Base-by-base conservation (phyloP, 2,797 vertebrate genomes). In the Podarcis lilfordi region DNA sequence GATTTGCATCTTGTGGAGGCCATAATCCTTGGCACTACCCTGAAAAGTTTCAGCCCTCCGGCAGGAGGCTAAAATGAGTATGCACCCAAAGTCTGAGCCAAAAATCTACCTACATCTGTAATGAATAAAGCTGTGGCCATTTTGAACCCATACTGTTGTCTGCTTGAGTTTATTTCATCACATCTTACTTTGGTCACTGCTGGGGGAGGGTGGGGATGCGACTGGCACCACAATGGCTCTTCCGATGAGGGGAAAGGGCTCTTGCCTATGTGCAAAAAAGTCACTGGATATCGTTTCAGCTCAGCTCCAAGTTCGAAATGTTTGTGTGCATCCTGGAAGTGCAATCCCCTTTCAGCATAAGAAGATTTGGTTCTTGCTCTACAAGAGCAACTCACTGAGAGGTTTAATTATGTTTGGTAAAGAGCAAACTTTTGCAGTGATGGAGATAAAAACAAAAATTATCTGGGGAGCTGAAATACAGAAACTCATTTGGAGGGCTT, bases 341-440 rank as follows among this genome's bases (percentile, higher is more conserved):
- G 4, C 15, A 86, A 35, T 79, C 72, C 50, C 59, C 27, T 45
- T 76, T 81, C 55, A 55, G 61, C 68, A 59, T n/a, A 32, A 78
- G 25, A 84, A 17, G 64, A 84, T 83, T 78, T 71, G 27, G 66
- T 78, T 79, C 45, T 88, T 71, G 15, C 29, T 77, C 37, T 66
- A 45, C 23, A 61, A 75, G 23, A 80, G 21, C 37, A 89, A 74
- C 37, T 43, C 35, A 77, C 32, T 43, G 74, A 86, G 32, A 43
- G 6, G 23, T 82, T 82, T 82, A 81, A 88, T 78, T 79, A 68
- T 43, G 45, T 78, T 78, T 78, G 64, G 81, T 84, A 78, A 78
- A 88, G 64, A 89, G 10, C 21, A 86, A 89, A 82, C 45, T 35
- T 78, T 82, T 89, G 29, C 43, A 82, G 13, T 8, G 21, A 61